Evolutionary conservation across 2,888 invertebrate species (phyloP), one percentile per base, ranked within the genome.

Genomic region (Neoscelio sp.): DNA sequence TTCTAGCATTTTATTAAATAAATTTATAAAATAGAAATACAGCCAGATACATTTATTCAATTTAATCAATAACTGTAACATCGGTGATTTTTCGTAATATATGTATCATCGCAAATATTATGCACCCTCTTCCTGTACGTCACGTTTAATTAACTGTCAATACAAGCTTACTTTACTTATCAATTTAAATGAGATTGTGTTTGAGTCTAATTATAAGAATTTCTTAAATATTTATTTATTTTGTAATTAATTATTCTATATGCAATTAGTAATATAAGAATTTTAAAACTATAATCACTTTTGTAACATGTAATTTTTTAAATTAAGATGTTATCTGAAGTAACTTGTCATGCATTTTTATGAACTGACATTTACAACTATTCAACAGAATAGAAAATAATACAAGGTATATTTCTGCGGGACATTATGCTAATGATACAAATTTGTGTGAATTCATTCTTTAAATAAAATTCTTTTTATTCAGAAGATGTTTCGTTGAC

Each of bases 271-370:
- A 7, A 2, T 7, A 6, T 4, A 30, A 20, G 2, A 6, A 33
- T 6, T 33, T 2, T n/a, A n/a, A n/a, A 33, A 33, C n/a, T 7
- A 42, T 23, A 65, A 20, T 65, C 33, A 33, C 10, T 30, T 12
- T 13, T 1, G n/a, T 4, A 30, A 23, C 48, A 70, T 50, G n/a
- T 40, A 38, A 50, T 60, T 60, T 60, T 50, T n/a, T n/a, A n/a
- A 58, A 70, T 70, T 70, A 60, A 70, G 40, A 60, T 70, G 40
- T 60, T 58, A 60, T 70, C 50, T 50, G 38, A 58, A 38, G n/a
- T 15, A 18, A 30, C 38, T 42, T 40, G 50, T 60, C 23, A 17
- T 18, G 26, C 18, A 50, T 60, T 60, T 60, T 48, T 48, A 38
- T 38, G 35, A 30, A n/a, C n/a, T 23, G 33, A 28, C 35, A 46